A percentile compares a stretch with the other conserved stretches of the same genome.
phyloP scores from a whole-genome alignment of 2,113 vertebrate species.

The Prolemur simus region DNA sequence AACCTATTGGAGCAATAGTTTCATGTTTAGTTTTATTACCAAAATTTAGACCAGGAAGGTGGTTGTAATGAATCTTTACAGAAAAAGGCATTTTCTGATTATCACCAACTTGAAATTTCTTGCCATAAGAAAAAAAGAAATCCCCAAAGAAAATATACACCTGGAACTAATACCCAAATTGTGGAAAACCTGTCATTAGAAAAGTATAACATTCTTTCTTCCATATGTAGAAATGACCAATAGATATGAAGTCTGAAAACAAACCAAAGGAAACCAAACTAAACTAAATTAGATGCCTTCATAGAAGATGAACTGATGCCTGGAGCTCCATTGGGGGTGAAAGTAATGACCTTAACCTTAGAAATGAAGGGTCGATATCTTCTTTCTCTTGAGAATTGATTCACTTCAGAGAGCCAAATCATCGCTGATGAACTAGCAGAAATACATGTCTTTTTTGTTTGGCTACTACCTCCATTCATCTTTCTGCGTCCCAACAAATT shows the following conservation, averaged over 20 bases:
- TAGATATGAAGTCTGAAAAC: background rate
- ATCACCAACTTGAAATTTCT: slow-evolving; percentile 65
- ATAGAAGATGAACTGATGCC: background rate
- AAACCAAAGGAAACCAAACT: background rate
- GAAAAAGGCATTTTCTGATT: slow-evolving; percentile 64
- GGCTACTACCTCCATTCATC: background rate
- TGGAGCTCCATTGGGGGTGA: background rate
- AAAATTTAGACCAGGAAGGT: background rate
- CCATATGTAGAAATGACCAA: background rate
- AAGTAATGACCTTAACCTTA: background rate
- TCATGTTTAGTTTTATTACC: background rate
- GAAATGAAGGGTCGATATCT: background rate
- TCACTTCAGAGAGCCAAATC: background rate
- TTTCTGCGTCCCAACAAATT: background rate
- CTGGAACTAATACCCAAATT: background rate
- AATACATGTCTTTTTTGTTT: background rate
- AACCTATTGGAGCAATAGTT: background rate
- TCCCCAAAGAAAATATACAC: background rate
- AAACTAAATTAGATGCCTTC: background rate
- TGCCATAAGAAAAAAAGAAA: slow-evolving; percentile 45
- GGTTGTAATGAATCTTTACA: slow-evolving; percentile 14
- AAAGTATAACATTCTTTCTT: background rate
- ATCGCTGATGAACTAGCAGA: background rate
- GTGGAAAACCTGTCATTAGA: slow-evolving; percentile 34
- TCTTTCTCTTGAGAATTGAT: background rate